Conservation (phyloP, 2,113 vertebrate genomes). For the human (Homo sapiens) region DNA sequence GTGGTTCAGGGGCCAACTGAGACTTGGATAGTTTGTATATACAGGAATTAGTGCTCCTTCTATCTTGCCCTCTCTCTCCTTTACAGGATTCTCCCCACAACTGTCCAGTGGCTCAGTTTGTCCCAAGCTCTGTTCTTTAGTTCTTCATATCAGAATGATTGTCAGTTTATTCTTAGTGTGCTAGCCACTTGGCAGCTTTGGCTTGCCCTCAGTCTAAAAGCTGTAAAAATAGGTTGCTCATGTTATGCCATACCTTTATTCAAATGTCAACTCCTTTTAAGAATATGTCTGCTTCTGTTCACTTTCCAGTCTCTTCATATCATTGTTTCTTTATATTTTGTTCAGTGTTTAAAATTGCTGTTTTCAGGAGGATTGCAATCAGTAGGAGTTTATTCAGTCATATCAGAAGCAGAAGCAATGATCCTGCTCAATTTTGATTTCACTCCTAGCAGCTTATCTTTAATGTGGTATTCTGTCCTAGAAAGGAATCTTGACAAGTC, state of each 20-base stretch:
- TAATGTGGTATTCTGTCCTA: conserved; percentile 8
- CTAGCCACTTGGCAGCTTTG: not conserved
- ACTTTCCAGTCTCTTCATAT: not conserved
- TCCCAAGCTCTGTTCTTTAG: not conserved
- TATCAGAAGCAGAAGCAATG: conserved; percentile 11
- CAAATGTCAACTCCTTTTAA: not conserved
- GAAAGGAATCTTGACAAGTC: not conserved
- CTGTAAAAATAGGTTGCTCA: not conserved
- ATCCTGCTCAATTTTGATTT: not conserved
- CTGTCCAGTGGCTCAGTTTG: not conserved
- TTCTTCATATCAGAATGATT: not conserved
- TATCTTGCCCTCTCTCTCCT: not conserved
- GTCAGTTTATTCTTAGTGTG: not conserved
- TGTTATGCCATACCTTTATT: not conserved
- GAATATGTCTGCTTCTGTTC: conserved; percentile 12
- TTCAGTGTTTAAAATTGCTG: not conserved
- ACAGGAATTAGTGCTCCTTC: not conserved
- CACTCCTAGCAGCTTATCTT: not conserved
- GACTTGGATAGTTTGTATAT: not conserved
- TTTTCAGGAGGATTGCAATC: not conserved
- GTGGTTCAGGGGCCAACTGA: not conserved
- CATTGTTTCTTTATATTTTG: not conserved
- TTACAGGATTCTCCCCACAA: not conserved
- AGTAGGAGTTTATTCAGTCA: not conserved
- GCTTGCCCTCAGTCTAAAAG: not conserved